Evolutionary conservation across 2,113 vertebrate species (phyloP).

Genomic region (Oryctolagus cuniculus): DNA sequence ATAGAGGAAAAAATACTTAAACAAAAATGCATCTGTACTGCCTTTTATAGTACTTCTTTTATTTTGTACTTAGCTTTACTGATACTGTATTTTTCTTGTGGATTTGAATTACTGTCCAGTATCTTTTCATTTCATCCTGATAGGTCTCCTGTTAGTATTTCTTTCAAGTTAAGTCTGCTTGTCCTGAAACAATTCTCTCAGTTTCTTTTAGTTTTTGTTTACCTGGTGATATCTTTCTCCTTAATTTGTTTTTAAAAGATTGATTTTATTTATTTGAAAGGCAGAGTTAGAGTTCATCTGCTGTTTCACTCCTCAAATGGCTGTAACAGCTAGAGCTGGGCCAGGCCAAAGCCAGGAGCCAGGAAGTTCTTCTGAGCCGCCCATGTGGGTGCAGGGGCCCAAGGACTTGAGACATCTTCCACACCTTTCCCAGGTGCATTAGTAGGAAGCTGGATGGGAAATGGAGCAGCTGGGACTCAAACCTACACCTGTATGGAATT

Average conservation of each 20-base stretch:
- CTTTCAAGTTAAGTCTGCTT: neutral
- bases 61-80: neutral
- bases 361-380: too few species aligned
- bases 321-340: too few species aligned
- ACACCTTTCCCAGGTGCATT: too few species aligned
- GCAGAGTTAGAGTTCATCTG: too few species aligned
- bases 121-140: conserved; percentile 6
- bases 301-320: too few species aligned
- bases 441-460: too few species aligned
- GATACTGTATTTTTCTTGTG: neutral
- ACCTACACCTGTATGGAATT: too few species aligned
- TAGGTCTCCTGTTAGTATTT: neutral
- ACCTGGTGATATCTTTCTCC: neutral
- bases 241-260: neutral
- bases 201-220: conserved; percentile 11
- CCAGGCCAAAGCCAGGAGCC: too few species aligned
- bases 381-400: too few species aligned
- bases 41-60: neutral
- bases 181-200: neutral
- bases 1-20: neutral
- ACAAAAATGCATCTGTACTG: neutral
- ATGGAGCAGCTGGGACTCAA: too few species aligned
- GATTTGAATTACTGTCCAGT: neutral
- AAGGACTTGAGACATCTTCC: too few species aligned
- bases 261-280: too few species aligned